Base-by-base conservation (phyloP, 2,797 vertebrate species). In the Limosa lapponica region DNA sequence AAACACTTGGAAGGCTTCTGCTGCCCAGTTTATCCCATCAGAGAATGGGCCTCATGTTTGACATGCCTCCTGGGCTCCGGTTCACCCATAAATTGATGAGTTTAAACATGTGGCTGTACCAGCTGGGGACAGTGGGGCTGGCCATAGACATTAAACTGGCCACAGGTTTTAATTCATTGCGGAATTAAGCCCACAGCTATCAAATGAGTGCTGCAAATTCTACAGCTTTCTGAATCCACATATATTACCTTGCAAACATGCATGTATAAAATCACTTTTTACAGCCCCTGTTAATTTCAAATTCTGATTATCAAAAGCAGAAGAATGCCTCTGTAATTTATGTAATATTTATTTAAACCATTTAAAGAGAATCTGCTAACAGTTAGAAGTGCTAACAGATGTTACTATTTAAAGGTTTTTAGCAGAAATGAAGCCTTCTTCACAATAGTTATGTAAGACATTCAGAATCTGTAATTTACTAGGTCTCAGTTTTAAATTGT, bases 331-430 rank as follows among this genome's bases (percentile, higher is more conserved):
- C 85, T 62, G 82, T 95, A 96, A 95, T 92, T 51, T 88, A 65
- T n/a, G 8, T 59, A 70, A 83, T 97, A 89, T 95, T 97, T 95
- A 93, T 97, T 95, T 93, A 97, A 94, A 73, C 44, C 37, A 62
- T 91, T 90, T 70, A 39, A 49, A 82, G 20, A 86, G 32, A 93
- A 79, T 62, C 84, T 82, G 49, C 46, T 90, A 82, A 65, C 66
- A 94, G 49, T 8, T 24, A 95, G 61, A 95, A 83, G n/a, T 72
- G 52, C 32, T 93, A 93, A 46, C 34, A 90, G 88, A 74, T 86
- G 65, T 62, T 82, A 43, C 67, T 94, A 72, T 25, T 57, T 87
- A 79, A 96, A 92, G 71, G 72, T 86, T 96, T 93, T 96, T 71
- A 96, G 85, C 51, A 92, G 75, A 96, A 82, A 90, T 72, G n/a